These are phyloP conservation scores for Dryadula phaetusa DNA, from an alignment of 2,888 invertebrate species.

Conservation along the genomic window DNA sequence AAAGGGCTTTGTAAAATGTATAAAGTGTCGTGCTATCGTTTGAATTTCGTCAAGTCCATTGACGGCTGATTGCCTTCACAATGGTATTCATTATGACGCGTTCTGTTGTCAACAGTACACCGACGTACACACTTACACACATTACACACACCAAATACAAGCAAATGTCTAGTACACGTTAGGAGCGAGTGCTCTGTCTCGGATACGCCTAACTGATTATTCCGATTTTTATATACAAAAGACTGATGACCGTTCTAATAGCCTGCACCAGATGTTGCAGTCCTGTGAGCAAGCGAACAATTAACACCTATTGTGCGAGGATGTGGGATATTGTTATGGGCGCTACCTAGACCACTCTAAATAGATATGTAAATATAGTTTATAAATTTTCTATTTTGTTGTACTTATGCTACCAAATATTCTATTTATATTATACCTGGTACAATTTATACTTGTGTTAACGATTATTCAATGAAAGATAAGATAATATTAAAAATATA, in stretches of 20 bases:
- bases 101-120: constrained; percentile 14
- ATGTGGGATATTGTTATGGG: neutral
- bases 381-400: neutral
- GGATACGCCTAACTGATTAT: neutral
- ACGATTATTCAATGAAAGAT: neutral
- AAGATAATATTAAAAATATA: neutral
- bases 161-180: too few species aligned
- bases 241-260: neutral
- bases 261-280: neutral
- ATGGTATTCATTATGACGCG: constrained; percentile 51
- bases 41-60: neutral
- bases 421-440: neutral
- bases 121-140: neutral
- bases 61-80: constrained; percentile 51
- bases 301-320: constrained; percentile 19
- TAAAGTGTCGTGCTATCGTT: neutral
- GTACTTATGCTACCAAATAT: neutral
- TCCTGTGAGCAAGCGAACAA: neutral
- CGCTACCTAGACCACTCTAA: neutral
- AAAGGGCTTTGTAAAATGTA: neutral
- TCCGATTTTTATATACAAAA: neutral
- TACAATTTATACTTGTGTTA: neutral
- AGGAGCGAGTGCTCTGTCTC: too few species aligned
- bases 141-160: neutral
- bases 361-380: neutral